phyloP scores from a whole-genome alignment of 2,797 vertebrate species.

The Cirrhinus mrigala region DNA sequence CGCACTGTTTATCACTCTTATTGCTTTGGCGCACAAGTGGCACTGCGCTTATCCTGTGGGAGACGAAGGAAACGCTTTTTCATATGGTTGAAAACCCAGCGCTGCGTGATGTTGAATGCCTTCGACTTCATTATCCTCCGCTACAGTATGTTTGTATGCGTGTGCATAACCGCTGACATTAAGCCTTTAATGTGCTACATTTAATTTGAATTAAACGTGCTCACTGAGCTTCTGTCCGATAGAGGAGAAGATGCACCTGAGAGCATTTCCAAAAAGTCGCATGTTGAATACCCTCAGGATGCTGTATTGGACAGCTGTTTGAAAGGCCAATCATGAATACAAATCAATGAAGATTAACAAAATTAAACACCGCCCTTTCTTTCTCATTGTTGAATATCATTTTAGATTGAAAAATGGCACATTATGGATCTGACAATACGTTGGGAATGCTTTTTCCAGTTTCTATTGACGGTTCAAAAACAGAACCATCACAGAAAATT shows the following conservation, averaged over 20 bases:
- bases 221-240: constrained; percentile 18
- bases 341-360: background rate
- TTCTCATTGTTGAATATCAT: background rate
- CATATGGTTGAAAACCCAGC: constrained; percentile 2
- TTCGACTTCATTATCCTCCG: constrained; percentile 4
- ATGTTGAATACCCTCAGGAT: constrained; percentile 3
- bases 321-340: background rate
- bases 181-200: constrained; percentile 11
- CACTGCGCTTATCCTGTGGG: constrained; percentile 13
- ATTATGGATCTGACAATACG: background rate
- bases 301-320: background rate
- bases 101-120: background rate
- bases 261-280: background rate
- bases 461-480: too few relatives aligned
- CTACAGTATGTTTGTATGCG: background rate
- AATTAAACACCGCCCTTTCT: background rate
- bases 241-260: constrained; percentile 36
- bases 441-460: background rate
- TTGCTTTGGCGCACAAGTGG: constrained; percentile 46
- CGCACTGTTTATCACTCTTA: constrained; percentile 45
- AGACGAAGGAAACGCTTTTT: background rate
- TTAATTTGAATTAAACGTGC: constrained; percentile 10
- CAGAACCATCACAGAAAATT: too few relatives aligned
- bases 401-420: background rate
- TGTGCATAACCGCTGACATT: background rate